Percentiles rank a stretch among this genome's conserved stretches.
Evolutionary conservation across 2,888 invertebrate species (phyloP).

Genomic region (Ariolimax columbianus): DNA sequence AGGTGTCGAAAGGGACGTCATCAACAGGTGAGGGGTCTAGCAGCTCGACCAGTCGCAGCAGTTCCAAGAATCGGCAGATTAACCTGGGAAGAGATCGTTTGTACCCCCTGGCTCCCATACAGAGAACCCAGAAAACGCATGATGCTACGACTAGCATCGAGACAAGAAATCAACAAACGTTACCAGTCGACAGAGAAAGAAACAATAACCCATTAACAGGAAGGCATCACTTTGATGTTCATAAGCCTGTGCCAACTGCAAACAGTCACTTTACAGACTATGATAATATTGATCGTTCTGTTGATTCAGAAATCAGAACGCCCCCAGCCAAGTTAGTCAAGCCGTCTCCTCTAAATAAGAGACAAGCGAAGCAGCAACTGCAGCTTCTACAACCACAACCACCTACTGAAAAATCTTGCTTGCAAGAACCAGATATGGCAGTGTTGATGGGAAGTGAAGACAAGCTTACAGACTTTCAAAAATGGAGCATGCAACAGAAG

Average conservation of each 20-base stretch:
- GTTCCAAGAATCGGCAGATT: constrained; percentile 28
- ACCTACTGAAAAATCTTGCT: neutral
- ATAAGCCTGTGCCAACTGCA: constrained; percentile 20
- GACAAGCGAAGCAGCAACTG: neutral
- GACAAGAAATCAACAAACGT: neutral
- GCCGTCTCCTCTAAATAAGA: neutral
- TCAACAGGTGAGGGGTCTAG: constrained; percentile 21
- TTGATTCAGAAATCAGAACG: neutral
- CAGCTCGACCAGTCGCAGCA: constrained; percentile 34
- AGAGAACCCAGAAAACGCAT: constrained; percentile 15
- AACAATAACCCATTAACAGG: constrained; percentile 4
- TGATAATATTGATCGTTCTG: constrained; percentile 7
- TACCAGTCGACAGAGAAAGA: neutral
- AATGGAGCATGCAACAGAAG: constrained; percentile 71
- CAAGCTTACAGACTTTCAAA: constrained; percentile 67
- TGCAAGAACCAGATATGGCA: neutral
- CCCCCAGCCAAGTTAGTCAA: neutral
- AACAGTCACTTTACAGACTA: neutral
- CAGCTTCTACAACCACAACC: neutral
- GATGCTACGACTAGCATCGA: neutral
- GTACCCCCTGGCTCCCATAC: constrained; percentile 68
- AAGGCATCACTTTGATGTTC: constrained; percentile 21
- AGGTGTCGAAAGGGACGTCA: constrained; percentile 46
- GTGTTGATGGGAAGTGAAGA: neutral
- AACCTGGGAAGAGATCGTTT: constrained; percentile 66